Conservation (phyloP, 2,113 vertebrate species). For the Neomonachus schauinslandi region DNA sequence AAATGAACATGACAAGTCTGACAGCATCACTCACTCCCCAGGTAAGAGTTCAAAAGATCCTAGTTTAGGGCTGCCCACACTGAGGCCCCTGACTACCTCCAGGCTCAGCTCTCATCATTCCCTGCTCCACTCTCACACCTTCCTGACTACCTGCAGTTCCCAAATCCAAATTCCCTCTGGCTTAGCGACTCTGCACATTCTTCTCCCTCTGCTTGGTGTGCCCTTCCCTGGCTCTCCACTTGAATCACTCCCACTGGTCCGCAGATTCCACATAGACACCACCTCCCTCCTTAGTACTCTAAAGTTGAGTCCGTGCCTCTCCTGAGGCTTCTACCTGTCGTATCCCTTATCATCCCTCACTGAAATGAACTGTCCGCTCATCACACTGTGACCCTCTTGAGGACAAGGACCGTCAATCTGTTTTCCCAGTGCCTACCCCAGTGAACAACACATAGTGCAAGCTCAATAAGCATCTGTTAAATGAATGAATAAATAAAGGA, state of each 20-base stretch:
- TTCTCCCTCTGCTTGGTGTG: not conserved
- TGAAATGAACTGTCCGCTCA: not conserved
- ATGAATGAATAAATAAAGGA: not conserved
- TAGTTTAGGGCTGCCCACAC: not conserved
- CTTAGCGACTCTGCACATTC: not conserved
- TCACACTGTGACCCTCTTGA: not conserved
- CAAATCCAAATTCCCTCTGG: not conserved
- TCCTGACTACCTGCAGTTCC: not conserved
- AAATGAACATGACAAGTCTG: not conserved
- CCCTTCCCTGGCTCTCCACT: not conserved
- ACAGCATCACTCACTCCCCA: not conserved
- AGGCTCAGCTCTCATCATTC: not conserved
- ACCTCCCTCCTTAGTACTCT: not conserved
- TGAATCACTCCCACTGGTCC: not conserved
- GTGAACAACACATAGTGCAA: not conserved
- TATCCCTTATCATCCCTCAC: accelerated
- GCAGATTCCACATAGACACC: not conserved
- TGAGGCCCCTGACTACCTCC: not conserved
- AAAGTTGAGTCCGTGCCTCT: not conserved
- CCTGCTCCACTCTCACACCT: not conserved
- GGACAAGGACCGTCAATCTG: not conserved
- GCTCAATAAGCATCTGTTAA: not conserved
- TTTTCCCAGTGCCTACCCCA: not conserved
- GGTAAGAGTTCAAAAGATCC: not conserved
- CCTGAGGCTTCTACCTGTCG: not conserved